Conservation (phyloP, 2,113 vertebrate genomes). For the Piliocolobus tephrosceles region DNA sequence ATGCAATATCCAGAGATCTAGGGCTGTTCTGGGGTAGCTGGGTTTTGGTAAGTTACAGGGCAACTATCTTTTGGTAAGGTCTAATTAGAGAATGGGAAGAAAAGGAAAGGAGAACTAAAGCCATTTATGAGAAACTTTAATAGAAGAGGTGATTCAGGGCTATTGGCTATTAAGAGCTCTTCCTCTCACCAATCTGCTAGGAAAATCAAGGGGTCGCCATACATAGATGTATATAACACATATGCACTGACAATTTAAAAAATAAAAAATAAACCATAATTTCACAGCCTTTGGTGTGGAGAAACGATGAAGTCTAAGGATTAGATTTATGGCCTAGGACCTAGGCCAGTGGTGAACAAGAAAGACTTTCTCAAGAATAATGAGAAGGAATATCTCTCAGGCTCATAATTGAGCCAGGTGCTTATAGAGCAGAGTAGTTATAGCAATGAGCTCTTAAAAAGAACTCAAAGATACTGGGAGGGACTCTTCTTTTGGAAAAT, state of each 20-base stretch:
- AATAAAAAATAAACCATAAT: background rate
- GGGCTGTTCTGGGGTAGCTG: background rate
- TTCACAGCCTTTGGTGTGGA: background rate
- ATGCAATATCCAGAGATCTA: background rate
- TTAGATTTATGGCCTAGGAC: background rate
- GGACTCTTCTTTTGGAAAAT: background rate
- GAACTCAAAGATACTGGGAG: background rate
- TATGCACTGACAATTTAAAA: background rate
- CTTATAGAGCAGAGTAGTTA: background rate
- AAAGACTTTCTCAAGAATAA: background rate
- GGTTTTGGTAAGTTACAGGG: background rate
- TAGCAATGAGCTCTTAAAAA: background rate
- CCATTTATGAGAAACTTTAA: background rate
- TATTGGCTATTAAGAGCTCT: background rate
- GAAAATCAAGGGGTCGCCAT: background rate
- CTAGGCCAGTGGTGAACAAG: background rate
- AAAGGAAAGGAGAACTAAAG: background rate
- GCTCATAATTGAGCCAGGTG: too few species aligned
- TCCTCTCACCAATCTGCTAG: background rate
- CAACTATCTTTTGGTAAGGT: background rate
- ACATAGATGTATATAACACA: background rate
- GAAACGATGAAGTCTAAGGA: background rate
- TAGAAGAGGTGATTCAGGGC: background rate
- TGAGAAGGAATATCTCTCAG: background rate
- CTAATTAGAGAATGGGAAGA: background rate